Conservation (phyloP, 1,140 invertebrate species). For the Dendrolimus punctatus region DNA sequence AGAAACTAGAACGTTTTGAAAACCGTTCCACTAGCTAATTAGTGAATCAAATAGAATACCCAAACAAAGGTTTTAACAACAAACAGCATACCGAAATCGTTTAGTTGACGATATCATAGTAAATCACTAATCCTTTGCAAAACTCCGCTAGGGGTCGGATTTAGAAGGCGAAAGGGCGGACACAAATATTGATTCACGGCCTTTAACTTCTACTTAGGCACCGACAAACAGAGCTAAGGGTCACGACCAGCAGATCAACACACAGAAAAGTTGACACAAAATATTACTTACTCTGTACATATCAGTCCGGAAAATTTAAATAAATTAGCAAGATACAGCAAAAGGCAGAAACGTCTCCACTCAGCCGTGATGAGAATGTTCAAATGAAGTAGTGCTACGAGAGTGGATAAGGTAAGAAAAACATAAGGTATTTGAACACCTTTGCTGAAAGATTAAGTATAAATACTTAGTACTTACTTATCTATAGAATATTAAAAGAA, state of each 20-base stretch:
- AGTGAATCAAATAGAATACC: constrained; percentile 2
- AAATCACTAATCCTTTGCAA: constrained; percentile 12
- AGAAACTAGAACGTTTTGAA: not conserved
- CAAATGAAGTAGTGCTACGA: too few relatives aligned
- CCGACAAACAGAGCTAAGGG: constrained; percentile 23
- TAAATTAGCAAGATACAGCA: too few relatives aligned
- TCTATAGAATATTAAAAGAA: too few relatives aligned
- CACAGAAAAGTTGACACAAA: constrained; percentile 13
- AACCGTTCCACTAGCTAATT: not conserved
- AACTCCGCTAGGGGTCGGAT: constrained; percentile 23
- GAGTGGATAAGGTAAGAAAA: too few relatives aligned
- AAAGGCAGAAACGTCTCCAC: too few relatives aligned
- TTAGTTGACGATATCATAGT: constrained; percentile 1
- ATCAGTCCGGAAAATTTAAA: not conserved
- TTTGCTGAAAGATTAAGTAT: too few relatives aligned
- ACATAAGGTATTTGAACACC: too few relatives aligned
- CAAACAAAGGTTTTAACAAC: not conserved
- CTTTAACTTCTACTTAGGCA: constrained; percentile 14
- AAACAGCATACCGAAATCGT: not conserved
- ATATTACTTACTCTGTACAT: constrained; percentile 3
- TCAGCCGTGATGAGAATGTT: too few relatives aligned
- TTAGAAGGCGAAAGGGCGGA: constrained; percentile 21
- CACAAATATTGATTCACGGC: constrained; percentile 26
- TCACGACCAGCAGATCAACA: constrained; percentile 10
- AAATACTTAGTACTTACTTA: too few relatives aligned